Conservation (phyloP, 1,140 invertebrate genomes). For the Hyles euphorbiae region DNA sequence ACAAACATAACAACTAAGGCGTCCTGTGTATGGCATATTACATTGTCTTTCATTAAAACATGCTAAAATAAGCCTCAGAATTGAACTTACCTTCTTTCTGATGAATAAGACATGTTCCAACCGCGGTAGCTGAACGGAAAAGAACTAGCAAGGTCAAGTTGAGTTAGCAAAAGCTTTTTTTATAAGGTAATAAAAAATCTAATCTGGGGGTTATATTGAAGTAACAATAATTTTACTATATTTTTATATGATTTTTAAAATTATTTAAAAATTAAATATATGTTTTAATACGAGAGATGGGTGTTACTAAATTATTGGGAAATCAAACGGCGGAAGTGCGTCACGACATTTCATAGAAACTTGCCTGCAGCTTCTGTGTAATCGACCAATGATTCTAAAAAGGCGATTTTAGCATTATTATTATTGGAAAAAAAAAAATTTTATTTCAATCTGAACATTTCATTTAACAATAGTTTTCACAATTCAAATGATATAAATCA, state of each 20-base stretch:
- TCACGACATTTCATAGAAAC: constrained; percentile 21
- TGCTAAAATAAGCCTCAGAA: constrained; percentile 43
- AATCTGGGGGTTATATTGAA: constrained; percentile 17
- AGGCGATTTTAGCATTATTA: too few relatives aligned
- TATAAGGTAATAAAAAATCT: constrained; percentile 30
- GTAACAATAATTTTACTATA: constrained; percentile 37
- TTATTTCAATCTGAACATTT: too few relatives aligned
- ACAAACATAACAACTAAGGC: not conserved
- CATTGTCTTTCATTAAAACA: constrained; percentile 27
- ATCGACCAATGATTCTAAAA: too few relatives aligned
- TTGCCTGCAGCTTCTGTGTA: not conserved
- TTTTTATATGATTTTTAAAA: constrained; percentile 46
- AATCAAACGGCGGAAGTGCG: constrained; percentile 62
- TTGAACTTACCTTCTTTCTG: constrained; percentile 83
- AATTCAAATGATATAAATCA: too few relatives aligned
- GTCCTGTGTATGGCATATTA: not conserved
- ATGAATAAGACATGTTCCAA: constrained; percentile 85
- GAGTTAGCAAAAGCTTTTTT: constrained; percentile 65
- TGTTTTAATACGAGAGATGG: constrained; percentile 29
- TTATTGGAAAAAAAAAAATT: too few relatives aligned
- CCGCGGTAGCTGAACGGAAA: constrained; percentile 82
- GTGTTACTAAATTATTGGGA: constrained; percentile 53
- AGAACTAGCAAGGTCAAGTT: constrained; percentile 78
- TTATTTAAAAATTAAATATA: constrained; percentile 26
- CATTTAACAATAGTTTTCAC: too few relatives aligned